Conservation (phyloP, 2,888 invertebrate species). For the Amphipoea oculea region DNA sequence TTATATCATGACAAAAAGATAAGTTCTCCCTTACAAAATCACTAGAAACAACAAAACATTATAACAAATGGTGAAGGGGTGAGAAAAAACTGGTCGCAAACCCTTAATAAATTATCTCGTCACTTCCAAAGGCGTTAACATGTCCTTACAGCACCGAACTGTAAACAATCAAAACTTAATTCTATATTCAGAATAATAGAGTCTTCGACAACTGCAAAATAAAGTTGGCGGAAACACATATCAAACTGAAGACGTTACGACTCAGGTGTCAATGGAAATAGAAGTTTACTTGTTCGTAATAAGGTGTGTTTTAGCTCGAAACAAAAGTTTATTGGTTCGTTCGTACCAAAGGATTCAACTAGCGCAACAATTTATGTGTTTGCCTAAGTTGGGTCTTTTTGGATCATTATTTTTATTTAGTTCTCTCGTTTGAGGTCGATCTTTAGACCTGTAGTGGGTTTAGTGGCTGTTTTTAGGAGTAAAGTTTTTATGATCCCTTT, state of each 20-base stretch:
- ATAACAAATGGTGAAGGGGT: constrained; percentile 77
- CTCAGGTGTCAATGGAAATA: constrained; percentile 41
- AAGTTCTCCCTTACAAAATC: constrained; percentile 53
- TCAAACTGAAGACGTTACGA: constrained; percentile 66
- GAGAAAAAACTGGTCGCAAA: constrained; percentile 78
- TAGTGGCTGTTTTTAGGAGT: constrained; percentile 29
- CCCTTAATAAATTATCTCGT: constrained; percentile 82
- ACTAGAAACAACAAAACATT: constrained; percentile 66
- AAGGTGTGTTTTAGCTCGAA: constrained; percentile 63
- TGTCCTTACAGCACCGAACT: constrained; percentile 49
- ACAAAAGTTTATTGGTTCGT: constrained; percentile 73
- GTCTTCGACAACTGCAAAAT: constrained; percentile 51
- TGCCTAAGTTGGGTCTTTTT: constrained; percentile 81
- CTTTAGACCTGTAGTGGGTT: constrained; percentile 51
- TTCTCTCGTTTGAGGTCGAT: constrained; percentile 64
- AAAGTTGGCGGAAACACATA: constrained; percentile 50
- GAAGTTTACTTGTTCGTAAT: constrained; percentile 58
- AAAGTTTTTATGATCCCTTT: constrained; percentile 48
- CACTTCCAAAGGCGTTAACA: constrained; percentile 77
- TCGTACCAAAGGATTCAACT: constrained; percentile 77
- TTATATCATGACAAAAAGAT: constrained; percentile 39
- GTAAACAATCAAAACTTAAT: constrained; percentile 56
- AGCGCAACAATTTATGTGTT: constrained; percentile 86
- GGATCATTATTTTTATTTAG: constrained; percentile 82
- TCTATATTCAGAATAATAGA: constrained; percentile 56